Evolutionary conservation across 2,797 vertebrate species (phyloP), one percentile per base, ranked within the genome.

Genomic region (Myotis pilosus): DNA sequence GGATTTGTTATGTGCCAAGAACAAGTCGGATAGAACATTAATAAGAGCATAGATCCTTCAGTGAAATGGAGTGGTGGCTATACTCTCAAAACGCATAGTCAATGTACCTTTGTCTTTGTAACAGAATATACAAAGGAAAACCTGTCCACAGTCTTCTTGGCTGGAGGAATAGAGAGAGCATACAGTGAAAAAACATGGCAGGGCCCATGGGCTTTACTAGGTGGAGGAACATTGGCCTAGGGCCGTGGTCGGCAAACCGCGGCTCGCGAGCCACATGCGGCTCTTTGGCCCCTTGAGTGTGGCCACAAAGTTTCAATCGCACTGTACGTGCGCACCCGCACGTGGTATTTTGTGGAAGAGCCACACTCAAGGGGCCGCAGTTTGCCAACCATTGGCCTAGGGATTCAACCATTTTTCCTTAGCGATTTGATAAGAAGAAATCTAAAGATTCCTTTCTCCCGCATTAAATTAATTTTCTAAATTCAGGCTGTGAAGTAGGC

Each of bases 341-440:
- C 10, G 44, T 44, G 10, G 44, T 11, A 11, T 44, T 44, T 44
- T 44, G 44, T 44, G 44, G 44, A 44, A 44, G 44, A 44, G 44
- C 44, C 44, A 44, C 44, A 44, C 44, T 44, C 44, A 44, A 44
- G 44, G 44, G 44, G 44, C 44, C 2, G 2, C 10, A 44, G 44
- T 44, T 44, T 44, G 44, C 44, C 44, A 2, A 44, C 44, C 44
- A 44, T 44, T 44, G 44, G 44, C 44, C 44, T 44, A 44, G 41
- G 7, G 30, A 76, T 23, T 89, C 36, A 83, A 74, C 23, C 13
- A 69, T 96, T 96, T 93, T 62, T 94, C 62, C 36, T 89, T 80
- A 82, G 72, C 69, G 44, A 92, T 57, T 83, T 5, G 36, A 25
- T 12, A 66, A 49, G 49, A 85, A 89, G 76, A 92, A 55, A 49